phyloP scores from a whole-genome alignment of 2,113 vertebrate genomes.

The Gobius niger region DNA sequence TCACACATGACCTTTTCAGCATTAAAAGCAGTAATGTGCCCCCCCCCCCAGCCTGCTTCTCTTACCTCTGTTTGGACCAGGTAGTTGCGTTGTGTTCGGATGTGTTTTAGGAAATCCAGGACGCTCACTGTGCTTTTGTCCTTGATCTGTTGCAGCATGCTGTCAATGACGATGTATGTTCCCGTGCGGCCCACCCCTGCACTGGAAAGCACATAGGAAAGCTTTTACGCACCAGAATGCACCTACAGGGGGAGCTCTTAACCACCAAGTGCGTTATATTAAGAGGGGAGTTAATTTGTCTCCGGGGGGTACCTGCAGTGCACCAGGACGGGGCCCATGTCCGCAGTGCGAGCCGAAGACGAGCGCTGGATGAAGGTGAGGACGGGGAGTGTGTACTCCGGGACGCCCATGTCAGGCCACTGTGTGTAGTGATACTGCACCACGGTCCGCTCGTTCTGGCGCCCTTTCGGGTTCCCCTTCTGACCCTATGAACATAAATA shows the following conservation, averaged over 20 bases:
- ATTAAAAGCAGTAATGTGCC: conserved; percentile 17
- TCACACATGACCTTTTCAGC: conserved; percentile 46
- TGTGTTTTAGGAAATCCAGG: conserved; percentile 98
- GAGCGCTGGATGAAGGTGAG: conserved; percentile 96
- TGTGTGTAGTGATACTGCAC: conserved; percentile 98
- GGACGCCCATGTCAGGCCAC: conserved; percentile 99
- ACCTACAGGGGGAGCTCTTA: conserved; percentile 28
- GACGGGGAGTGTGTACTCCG: conserved; percentile 93
- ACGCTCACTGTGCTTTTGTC: conserved; percentile 99
- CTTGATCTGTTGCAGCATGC: conserved; percentile 99
- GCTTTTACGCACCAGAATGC: conserved; percentile 23
- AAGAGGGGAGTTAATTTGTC: conserved; percentile 18
- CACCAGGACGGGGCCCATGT: conserved; percentile 92
- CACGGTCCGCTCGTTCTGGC: conserved; percentile 88
- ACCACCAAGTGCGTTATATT: conserved; percentile 19
- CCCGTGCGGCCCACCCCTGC: conserved; percentile 97
- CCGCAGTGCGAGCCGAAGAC: conserved; percentile 80
- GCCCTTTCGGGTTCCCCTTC: conserved; percentile 90
- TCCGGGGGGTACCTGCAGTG: conserved; percentile 89
- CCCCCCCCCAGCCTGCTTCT: neutral
- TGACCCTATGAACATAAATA: conserved; percentile 77
- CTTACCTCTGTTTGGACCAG: conserved; percentile 99
- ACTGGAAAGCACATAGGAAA: conserved; percentile 68
- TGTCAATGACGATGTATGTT: conserved; percentile 99
- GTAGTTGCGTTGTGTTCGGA: conserved; percentile 99